Evolutionary conservation across 2,113 vertebrate genomes (phyloP).

Genomic region (Brachyhypopomus gauderio): DNA sequence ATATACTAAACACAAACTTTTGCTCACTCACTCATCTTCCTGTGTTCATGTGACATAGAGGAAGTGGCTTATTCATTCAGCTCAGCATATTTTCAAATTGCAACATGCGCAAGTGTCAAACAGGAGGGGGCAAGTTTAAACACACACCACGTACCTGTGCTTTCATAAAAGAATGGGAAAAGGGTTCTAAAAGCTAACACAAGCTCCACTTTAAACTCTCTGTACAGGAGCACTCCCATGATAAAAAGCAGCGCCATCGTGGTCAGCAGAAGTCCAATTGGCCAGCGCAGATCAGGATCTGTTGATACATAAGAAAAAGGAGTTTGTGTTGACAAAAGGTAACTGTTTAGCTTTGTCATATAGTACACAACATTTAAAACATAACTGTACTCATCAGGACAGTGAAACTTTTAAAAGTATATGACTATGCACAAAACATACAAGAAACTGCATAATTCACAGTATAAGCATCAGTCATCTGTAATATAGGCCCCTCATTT

Average conservation of each 20-base stretch:
- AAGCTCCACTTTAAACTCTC: conserved; percentile 87
- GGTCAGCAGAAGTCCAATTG: conserved; percentile 71
- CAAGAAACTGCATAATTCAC: too few relatives aligned
- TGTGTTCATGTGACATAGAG: not conserved
- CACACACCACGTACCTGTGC: conserved; percentile 75
- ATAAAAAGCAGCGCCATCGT: conserved; percentile 69
- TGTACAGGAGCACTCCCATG: conserved; percentile 70
- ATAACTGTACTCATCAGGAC: too few relatives aligned
- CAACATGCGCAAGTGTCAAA: conserved; percentile 8
- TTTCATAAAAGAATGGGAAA: conserved; percentile 72
- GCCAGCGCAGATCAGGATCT: conserved; percentile 74
- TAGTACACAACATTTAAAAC: too few relatives aligned
- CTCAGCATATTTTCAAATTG: not conserved
- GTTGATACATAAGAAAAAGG: conserved; percentile 8
- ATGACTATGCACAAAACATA: too few relatives aligned
- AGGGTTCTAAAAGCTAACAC: conserved; percentile 82
- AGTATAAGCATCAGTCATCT: too few relatives aligned
- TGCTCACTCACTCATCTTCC: not conserved
- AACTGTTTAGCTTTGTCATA: too few relatives aligned
- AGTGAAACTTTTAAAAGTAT: too few relatives aligned
- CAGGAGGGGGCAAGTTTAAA: conserved; percentile 17
- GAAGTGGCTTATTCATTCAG: not conserved
- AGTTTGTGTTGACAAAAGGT: not conserved
- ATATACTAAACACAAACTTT: too few relatives aligned
- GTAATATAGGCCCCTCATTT: too few relatives aligned